A percentile compares a stretch with the other conserved stretches of the same genome.
Conservation (phyloP, 2,113 vertebrate genomes). For the Gila orcuttii region DNA sequence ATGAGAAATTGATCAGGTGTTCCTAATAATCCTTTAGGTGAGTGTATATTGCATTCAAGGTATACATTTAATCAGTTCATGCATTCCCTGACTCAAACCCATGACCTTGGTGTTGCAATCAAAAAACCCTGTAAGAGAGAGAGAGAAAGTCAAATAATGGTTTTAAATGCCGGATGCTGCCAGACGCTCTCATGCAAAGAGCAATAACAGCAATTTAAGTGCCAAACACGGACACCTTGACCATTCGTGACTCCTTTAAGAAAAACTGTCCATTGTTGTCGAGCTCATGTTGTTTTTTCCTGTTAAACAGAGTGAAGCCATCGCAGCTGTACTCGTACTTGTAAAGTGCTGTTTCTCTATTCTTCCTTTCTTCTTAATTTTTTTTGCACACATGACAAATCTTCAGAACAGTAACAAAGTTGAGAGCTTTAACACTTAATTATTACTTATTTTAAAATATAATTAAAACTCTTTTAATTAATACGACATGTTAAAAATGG, state of each 20-base stretch:
- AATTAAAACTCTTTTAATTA: no score
- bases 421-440: no score
- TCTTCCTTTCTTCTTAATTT: constrained; percentile 54
- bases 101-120: background rate
- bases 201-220: constrained; percentile 36
- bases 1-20: no score
- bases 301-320: constrained; percentile 58
- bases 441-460: no score
- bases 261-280: constrained; percentile 70
- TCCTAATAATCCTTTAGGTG: no score
- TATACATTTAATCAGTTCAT: background rate
- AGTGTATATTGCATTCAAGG: background rate
- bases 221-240: constrained; percentile 49
- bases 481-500: background rate
- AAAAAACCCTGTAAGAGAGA: no score
- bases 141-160: background rate
- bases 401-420: no score
- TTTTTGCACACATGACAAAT: background rate
- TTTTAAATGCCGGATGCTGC: background rate
- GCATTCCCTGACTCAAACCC: background rate
- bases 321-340: constrained; percentile 59
- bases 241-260: constrained; percentile 42
- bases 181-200: constrained; percentile 20
- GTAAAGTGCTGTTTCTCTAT: constrained; percentile 49
- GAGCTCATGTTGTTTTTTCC: constrained; percentile 76